These are phyloP conservation scores for Ditula angustiorana DNA, from an alignment of 2,888 invertebrate species.

Conservation along the genomic window DNA sequence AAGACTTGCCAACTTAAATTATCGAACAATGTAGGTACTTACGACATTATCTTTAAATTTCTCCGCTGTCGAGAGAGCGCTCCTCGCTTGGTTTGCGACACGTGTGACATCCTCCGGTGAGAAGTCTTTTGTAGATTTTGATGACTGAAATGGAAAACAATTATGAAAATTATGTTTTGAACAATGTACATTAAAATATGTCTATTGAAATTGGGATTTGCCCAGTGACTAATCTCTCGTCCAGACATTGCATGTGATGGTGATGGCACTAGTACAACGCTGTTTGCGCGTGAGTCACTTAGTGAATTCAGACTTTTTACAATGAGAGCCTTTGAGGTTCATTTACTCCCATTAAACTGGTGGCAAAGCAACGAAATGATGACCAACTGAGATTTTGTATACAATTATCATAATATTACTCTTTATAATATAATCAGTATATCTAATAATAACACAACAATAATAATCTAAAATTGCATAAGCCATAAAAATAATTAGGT, in stretches of 20 bases:
- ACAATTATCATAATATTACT: too few relatives aligned
- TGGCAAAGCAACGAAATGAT: slow-evolving; percentile 10
- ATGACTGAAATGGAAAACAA: slow-evolving; percentile 57
- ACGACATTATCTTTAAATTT: slow-evolving; percentile 73
- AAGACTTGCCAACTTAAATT: slow-evolving; percentile 51
- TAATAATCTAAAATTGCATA: too few relatives aligned
- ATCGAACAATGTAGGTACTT: slow-evolving; percentile 60
- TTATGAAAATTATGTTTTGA: not conserved
- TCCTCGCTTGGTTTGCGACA: slow-evolving; percentile 66
- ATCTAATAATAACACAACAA: too few relatives aligned
- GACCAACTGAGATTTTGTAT: not conserved
- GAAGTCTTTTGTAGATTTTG: slow-evolving; percentile 57
- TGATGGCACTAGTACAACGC: slow-evolving; percentile 14
- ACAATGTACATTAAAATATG: not conserved
- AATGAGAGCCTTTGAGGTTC: slow-evolving; percentile 12
- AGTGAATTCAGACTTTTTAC: slow-evolving; percentile 22
- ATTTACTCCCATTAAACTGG: not conserved
- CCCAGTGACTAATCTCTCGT: slow-evolving; percentile 30
- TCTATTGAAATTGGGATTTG: slow-evolving; percentile 22
- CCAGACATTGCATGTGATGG: slow-evolving; percentile 19
- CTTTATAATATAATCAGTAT: too few relatives aligned
- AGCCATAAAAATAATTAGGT: too few relatives aligned
- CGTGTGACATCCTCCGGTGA: slow-evolving; percentile 58
- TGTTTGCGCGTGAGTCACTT: slow-evolving; percentile 29
- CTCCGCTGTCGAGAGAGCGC: slow-evolving; percentile 57